Percentiles rank a stretch among this genome's conserved stretches.
Evolutionary conservation across 2,888 invertebrate species (phyloP).

Genomic region (Keiferia lycopersicella): DNA sequence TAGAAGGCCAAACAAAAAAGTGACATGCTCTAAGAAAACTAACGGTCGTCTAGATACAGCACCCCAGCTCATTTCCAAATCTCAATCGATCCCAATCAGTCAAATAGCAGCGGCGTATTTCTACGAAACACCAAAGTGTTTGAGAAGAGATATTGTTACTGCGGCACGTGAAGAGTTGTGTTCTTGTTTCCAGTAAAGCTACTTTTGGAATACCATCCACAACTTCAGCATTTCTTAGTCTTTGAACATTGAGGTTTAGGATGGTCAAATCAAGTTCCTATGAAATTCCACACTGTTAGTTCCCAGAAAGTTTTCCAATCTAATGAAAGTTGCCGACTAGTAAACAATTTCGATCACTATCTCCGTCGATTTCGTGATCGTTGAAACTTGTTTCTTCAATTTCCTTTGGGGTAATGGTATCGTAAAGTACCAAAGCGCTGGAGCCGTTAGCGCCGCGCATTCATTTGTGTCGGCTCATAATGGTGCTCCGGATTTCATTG

Average conservation of each 20-base stretch:
- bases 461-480: constrained; percentile 57
- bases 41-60: constrained; percentile 22
- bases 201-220: neutral
- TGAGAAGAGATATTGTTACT: constrained; percentile 15
- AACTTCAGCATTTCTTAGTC: neutral
- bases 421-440: constrained; percentile 32
- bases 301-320: constrained; percentile 2
- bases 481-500: constrained; percentile 61
- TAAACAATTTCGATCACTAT: constrained; percentile 22
- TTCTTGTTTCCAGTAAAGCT: constrained; percentile 2
- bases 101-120: constrained; percentile 18
- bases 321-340: constrained; percentile 14
- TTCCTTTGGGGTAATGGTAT: constrained; percentile 37
- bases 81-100: constrained; percentile 30
- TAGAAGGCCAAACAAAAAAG: neutral
- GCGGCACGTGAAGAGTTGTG: neutral
- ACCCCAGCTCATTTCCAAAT: constrained; percentile 23
- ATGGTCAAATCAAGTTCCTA: neutral
- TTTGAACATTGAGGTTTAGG: neutral
- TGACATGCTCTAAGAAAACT: constrained; percentile 23
- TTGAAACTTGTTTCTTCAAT: constrained; percentile 23
- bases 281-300: constrained; percentile 1
- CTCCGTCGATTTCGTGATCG: constrained; percentile 20
- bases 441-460: constrained; percentile 39
- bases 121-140: constrained; percentile 12